Base-by-base conservation (phyloP, 2,113 vertebrate genomes). In the Halcyon senegalensis region DNA sequence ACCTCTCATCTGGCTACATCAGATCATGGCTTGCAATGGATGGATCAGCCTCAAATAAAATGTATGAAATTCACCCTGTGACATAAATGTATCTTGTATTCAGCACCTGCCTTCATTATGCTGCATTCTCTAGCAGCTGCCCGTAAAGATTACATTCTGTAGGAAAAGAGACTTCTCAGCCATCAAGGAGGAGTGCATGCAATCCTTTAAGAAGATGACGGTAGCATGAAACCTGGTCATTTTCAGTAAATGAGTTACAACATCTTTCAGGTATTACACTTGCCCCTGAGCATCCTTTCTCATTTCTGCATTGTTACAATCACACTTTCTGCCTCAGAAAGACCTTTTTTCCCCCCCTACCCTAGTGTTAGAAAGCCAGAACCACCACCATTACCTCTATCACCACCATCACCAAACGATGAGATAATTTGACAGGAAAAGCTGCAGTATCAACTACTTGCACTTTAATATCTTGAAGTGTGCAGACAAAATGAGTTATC, bases 31-130 rank as follows among this genome's bases (percentile, higher is more conserved):
- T 95, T 90, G 56, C 51, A 86, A 59, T 7, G 80, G 85, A 81
- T 84, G 79, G 66, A 90, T 96, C 80, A 93, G 7, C 72, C 87
- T 88, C 59, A 92, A 89, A 67, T 81, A 87, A 86, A 86, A 70
- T 21, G 10, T 74, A 59, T 48, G 82, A 88, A 91, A 94, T 88
- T 81, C 63, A 81, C 27, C 43, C 70, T 48, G 33, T 63, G 85
- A 41, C 25, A 59, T 69, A 67, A 86, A 76, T 24, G 23, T 60
- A 23, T 93, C 41, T 74, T 84, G 72, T 14, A 74, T 77, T 80
- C 90, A 86, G 51, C 46, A 84, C 46, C 20, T 68, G 56, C 60
- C 53, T 89, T 93, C 30, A 55, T 84, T 74, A 77, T 21, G 19
- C 24, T 56, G 68, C 51, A 68, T 96, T 74, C 43, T 77, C 51